phyloP scores from a whole-genome alignment of 92 coral and sea anemone species.

The Virgularia gustaviana region DNA sequence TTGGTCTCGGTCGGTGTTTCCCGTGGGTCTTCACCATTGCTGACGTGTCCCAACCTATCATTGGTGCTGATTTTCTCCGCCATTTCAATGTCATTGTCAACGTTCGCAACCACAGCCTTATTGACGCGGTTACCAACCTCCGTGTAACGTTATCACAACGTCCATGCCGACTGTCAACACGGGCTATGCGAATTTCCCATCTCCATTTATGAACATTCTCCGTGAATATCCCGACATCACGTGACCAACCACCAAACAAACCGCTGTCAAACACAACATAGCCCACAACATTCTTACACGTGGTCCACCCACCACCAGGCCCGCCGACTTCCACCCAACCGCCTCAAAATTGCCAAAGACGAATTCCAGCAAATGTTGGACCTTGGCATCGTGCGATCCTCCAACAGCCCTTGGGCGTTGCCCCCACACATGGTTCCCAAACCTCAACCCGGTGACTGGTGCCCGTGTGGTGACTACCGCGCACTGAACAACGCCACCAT shows the following conservation, averaged over 20 bases:
- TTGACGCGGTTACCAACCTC: background rate
- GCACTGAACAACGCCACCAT: too few species aligned
- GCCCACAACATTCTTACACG: background rate
- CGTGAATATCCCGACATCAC: background rate
- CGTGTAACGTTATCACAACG: background rate
- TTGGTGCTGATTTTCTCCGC: too few species aligned
- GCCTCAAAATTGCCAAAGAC: too few species aligned
- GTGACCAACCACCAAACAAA: background rate
- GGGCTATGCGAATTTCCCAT: background rate
- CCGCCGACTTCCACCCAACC: background rate
- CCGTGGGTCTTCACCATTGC: conserved; percentile 13
- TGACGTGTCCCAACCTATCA: conserved; percentile 1
- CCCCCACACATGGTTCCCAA: too few species aligned
- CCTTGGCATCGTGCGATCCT: background rate
- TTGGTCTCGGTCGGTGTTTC: background rate
- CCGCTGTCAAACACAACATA: background rate
- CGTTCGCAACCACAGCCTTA: background rate
- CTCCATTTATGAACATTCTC: background rate
- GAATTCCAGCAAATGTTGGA: too few species aligned
- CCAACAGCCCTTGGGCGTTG: background rate
- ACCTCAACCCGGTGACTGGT: too few species aligned
- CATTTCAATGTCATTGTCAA: background rate
- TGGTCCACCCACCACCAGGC: background rate
- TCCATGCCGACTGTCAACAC: background rate
- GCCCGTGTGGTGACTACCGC: too few species aligned